Base-by-base conservation (phyloP, 1,140 invertebrate genomes). In the Drosophila rufa region DNA sequence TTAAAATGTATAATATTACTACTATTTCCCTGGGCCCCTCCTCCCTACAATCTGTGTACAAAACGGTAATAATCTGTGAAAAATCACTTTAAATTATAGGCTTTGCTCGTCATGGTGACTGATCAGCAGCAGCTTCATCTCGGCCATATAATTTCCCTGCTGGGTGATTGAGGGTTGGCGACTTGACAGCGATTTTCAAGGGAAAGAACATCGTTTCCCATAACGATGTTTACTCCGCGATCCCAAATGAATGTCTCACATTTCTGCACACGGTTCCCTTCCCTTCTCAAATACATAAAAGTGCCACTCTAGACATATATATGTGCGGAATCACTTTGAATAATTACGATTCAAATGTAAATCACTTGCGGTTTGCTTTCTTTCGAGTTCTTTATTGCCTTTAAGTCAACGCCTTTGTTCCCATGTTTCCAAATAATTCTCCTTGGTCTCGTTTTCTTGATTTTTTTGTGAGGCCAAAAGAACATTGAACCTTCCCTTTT, bases 271-370 rank as follows among this genome's bases (percentile, higher is more conserved):
- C 19, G 15, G 51, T 15, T 40, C 19, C 40, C n/a, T 22, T 19
- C 4, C 17, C 17, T 33, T 46, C 57, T 47, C 8, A 15, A 38
- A 45, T 27, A 14, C 4, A 51, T 30, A 33, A 33, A 33, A 42
- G 30, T 40, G 3, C 45, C 45, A 46, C 30, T 3, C 36, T 25
- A 25, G 50, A 33, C 27, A 12, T 36, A 30, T 38, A 17, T 45
- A 25, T 25, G 2, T 22, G 36, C n/a, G 45, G 30, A 27, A 19
- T 46, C n/a, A 38, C 43, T 68, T 70, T 68, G 48, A 68, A 68
- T 70, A 56, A 70, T 70, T 70, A 46, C 64, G 11, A 56, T 47
- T 25, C 40, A 55, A 70, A 55, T 69, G 46, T 67, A 66, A 67
- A 66, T 66, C 60, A 50, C 66, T 47, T 43, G 61, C 36, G 46